A percentile compares a stretch with the other conserved stretches of the same genome.
phyloP scores from a whole-genome alignment of 2,888 invertebrate genomes.

The Aelia acuminata region DNA sequence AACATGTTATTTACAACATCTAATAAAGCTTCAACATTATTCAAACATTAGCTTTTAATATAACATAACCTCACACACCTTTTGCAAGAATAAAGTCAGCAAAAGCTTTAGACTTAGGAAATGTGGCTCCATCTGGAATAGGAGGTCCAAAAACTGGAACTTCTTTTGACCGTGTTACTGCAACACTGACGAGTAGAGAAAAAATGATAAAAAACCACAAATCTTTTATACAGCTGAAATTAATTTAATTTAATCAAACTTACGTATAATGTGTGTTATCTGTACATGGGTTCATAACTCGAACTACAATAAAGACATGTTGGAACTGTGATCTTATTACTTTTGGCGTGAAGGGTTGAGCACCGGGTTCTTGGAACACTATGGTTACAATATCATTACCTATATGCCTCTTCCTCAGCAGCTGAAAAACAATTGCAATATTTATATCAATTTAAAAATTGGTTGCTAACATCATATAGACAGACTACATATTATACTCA shows the following conservation, averaged over 20 bases:
- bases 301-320: constrained; percentile 95
- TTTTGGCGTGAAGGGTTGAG: constrained; percentile 92
- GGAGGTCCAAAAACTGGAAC: constrained; percentile 98
- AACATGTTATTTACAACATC: neutral
- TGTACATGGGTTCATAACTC: constrained; percentile 90
- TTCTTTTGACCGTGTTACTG: constrained; percentile 86
- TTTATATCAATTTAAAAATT: neutral
- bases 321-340: constrained; percentile 97
- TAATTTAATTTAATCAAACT: constrained; percentile 60
- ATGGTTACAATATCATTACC: constrained; percentile 98
- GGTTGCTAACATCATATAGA: neutral
- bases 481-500: constrained; percentile 66
- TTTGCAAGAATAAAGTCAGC: constrained; percentile 95
- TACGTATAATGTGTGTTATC: constrained; percentile 91
- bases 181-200: constrained; percentile 69
- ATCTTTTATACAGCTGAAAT: neutral
- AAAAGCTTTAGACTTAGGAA: constrained; percentile 91
- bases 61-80: constrained; percentile 69
- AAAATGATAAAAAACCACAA: neutral
- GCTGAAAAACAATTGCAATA: constrained; percentile 68
- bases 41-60: neutral
- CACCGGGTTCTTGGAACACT: constrained; percentile 93
- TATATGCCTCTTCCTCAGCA: constrained; percentile 94
- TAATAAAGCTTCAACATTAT: neutral
- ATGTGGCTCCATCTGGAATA: constrained; percentile 87